Base-by-base conservation (phyloP, 2,113 vertebrate species). In the Lutjanus erythropterus region DNA sequence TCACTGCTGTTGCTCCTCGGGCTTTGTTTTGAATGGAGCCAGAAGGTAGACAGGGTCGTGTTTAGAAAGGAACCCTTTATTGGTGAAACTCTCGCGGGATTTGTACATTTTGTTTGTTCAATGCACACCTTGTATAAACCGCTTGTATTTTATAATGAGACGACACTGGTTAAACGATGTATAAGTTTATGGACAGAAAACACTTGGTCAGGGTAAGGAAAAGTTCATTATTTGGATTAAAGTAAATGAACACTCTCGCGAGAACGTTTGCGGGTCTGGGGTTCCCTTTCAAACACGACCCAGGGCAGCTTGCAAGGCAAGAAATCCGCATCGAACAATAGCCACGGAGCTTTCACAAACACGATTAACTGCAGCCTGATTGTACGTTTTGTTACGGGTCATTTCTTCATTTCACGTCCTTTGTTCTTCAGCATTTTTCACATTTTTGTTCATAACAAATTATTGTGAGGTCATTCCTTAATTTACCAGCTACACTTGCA, bases 281-380 rank as follows among this genome's bases (percentile, higher is more conserved):
- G n/a, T n/a, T n/a, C n/a, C n/a, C n/a, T n/a, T n/a, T n/a, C n/a
- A n/a, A n/a, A n/a, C n/a, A n/a, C n/a, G n/a, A n/a, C n/a, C n/a
- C 14, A 29, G n/a, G 11, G 12, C 56, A 68, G 55, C 0, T 15
- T 64, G 29, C 39, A 49, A 39, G n/a, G 44, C 19, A 11, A 12
- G 15, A 31, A 41, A 41, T 64, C 37, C 55, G 2, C 5, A 53
- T n/a, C 52, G 44, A 44, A 84, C 80, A 82, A 86, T n/a, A 67
- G 68, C 8, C 50, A 31, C 1, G 8, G n/a, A 29, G 44, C 39
- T 53, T 67, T 69, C 31, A 61, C 33, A 52, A 46, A 79, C 70
- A 31, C 19, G 50, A 69, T 58, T n/a, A n/a, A 42, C 70, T 33
- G 39, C 56, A 75, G 46, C 52, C 55, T 56, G 16, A 53, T 61